These are phyloP conservation scores for Vicugna pacos DNA, from an alignment of 2,113 vertebrate species.

Conservation along the genomic window DNA sequence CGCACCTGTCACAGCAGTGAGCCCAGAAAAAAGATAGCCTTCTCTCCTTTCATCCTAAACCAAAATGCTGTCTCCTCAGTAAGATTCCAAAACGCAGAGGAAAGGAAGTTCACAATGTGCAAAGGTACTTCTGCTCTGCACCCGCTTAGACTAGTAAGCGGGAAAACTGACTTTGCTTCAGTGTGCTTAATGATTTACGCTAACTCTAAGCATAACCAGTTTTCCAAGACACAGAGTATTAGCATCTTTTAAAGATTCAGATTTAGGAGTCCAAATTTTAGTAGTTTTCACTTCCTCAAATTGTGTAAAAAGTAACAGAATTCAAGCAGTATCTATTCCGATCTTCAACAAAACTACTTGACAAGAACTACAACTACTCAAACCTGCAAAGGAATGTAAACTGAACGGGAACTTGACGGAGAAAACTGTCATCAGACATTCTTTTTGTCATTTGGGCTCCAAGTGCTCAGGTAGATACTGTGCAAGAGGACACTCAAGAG, in stretches of 20 bases:
- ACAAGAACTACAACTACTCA: not conserved
- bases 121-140: not conserved
- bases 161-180: conserved; percentile 15
- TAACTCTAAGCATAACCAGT: conserved; percentile 30
- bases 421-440: not conserved
- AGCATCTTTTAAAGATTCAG: conserved; percentile 33
- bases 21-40: conserved; percentile 79
- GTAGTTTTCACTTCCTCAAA: conserved; percentile 32
- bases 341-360: conserved; percentile 40
- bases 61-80: not conserved
- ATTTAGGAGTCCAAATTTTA: conserved; percentile 27
- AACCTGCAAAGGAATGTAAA: not conserved
- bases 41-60: conserved; percentile 59
- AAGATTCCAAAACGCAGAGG: conserved; percentile 52
- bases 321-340: not conserved
- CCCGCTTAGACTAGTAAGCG: conserved; percentile 29
- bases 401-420: not conserved
- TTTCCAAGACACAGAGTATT: conserved; percentile 20
- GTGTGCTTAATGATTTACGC: conserved; percentile 15
- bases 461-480: not conserved
- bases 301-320: not conserved
- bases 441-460: not conserved
- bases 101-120: conserved; percentile 50
- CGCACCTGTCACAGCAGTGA: conserved; percentile 62
- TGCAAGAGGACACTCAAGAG: not conserved